A percentile compares a stretch with the other conserved stretches of the same genome.
These are phyloP conservation scores for Mythimna impura DNA, from an alignment of 2,888 invertebrate genomes.

Conservation along the genomic window DNA sequence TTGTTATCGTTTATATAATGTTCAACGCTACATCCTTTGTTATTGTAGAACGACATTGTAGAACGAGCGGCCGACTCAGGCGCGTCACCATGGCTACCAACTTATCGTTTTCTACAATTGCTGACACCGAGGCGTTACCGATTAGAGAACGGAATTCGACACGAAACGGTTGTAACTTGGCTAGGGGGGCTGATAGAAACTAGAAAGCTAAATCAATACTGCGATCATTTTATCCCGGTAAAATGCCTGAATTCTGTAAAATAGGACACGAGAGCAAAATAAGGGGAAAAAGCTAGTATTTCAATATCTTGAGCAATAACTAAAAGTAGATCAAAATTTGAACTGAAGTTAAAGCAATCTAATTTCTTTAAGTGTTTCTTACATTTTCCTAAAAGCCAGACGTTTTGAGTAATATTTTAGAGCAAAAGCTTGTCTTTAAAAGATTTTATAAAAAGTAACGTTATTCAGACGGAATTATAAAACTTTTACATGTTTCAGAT, in stretches of 20 bases:
- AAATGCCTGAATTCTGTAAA: background rate
- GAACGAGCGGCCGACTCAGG: too few species aligned
- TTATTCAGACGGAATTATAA: background rate
- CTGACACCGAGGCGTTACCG: too few species aligned
- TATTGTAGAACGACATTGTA: too few species aligned
- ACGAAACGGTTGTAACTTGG: too few species aligned
- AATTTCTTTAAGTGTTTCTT: slow-evolving; percentile 28
- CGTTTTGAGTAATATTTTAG: slow-evolving; percentile 10
- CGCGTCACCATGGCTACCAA: too few species aligned
- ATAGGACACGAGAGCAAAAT: background rate
- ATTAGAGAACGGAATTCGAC: too few species aligned
- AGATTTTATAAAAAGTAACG: background rate
- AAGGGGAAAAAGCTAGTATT: background rate
- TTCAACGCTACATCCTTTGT: too few species aligned
- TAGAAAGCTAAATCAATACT: too few species aligned
- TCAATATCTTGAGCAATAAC: background rate
- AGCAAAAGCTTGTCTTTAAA: background rate
- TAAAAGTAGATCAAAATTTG: slow-evolving; percentile 3
- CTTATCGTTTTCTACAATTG: too few species aligned
- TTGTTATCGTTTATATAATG: too few species aligned
- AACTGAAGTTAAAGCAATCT: slow-evolving; percentile 7
- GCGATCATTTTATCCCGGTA: too few species aligned
- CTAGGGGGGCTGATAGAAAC: too few species aligned
- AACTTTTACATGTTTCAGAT: background rate
- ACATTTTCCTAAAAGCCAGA: slow-evolving; percentile 21